Conservation (phyloP, 2,113 vertebrate genomes). For the Opisthocomus hoazin region DNA sequence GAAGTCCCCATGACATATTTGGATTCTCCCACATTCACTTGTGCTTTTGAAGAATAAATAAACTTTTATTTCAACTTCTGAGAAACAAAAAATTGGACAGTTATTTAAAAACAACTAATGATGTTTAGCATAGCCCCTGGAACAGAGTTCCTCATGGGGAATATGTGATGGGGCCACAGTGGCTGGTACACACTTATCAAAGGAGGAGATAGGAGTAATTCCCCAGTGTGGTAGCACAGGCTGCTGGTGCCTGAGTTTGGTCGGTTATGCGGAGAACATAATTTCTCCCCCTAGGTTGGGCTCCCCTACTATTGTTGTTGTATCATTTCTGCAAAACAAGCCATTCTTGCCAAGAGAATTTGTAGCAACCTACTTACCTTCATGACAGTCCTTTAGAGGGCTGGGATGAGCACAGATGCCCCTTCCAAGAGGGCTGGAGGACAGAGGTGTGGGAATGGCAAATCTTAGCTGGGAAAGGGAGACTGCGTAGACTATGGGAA, state of each 20-base stretch:
- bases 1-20: background rate
- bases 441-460: background rate
- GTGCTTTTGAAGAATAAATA: background rate
- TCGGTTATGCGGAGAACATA: background rate
- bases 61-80: background rate
- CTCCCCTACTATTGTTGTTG: background rate
- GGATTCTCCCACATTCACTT: background rate
- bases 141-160: background rate
- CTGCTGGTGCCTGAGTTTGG: background rate
- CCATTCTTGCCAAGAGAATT: background rate
- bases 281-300: background rate
- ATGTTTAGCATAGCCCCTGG: background rate
- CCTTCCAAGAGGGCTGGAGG: background rate
- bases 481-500: background rate
- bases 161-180: background rate
- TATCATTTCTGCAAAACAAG: background rate
- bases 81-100: background rate
- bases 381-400: background rate
- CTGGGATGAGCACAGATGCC: background rate
- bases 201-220: background rate
- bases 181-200: background rate
- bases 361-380: background rate
- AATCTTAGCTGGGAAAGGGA: background rate
- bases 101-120: background rate
- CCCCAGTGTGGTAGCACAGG: background rate